Evolutionary conservation across 2,888 invertebrate species (phyloP), one percentile per base, ranked within the genome.

Genomic region (Dromius quadrimaculatus): DNA sequence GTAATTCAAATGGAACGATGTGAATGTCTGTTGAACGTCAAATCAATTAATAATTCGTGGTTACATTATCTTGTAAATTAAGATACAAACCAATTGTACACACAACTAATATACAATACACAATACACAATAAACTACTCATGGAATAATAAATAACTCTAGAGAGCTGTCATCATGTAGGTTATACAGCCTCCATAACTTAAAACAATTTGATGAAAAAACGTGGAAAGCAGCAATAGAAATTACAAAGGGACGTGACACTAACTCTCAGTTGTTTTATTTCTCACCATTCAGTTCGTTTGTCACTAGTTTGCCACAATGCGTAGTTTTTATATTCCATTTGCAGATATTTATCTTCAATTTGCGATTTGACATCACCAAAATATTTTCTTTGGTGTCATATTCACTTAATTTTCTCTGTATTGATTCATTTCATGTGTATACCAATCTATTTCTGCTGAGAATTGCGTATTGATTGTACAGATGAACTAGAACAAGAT

Each of bases 191-290:
- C 28, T 63, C 45, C 54, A 45, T 68, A 68, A 68, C 59, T 68
- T 68, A 59, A 68, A 68, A 68, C 68, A 68, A 59, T 68, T 68
- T 59, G 59, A 68, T 68, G 54, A 65, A 65, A 38, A 65, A 32
- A 15, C 38, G 23, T 50, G 38, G 54, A 65, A 65, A 22, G 54
- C 65, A 50, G 22, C 50, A 50, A 13, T 38, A 38, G 50, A 54
- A 54, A 65, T 65, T 65, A 65, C 54, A 50, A 50, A 38, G 20
- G 11, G 54, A 50, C 13, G 34, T 64, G 54, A 65, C 65, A 65
- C 50, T 65, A 23, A n/a, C n/a, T n/a, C n/a, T n/a, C n/a, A n/a
- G n/a, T n/a, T n/a, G n/a, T n/a, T n/a, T n/a, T n/a, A n/a, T n/a
- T n/a, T n/a, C n/a, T n/a, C 8, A 15, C 36, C 59, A 59, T 36